phyloP scores from a whole-genome alignment of 1,140 invertebrate genomes.

The Octopus sinensis region DNA sequence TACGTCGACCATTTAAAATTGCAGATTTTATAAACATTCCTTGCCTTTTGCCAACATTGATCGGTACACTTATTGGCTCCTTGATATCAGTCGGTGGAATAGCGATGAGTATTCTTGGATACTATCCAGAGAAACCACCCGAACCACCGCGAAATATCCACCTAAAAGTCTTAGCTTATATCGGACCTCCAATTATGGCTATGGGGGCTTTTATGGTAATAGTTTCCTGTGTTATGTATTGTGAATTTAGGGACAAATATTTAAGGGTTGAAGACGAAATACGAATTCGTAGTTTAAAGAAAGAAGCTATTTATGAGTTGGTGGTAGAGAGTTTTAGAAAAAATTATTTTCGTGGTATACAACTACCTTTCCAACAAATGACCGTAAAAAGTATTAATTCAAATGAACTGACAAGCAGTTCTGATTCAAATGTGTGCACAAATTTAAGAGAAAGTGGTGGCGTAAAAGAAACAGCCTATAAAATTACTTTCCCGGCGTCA shows the following conservation, averaged over 20 bases:
- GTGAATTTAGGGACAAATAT: conserved; percentile 50
- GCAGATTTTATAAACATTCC: conserved; percentile 38
- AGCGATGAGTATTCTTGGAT: conserved; percentile 28
- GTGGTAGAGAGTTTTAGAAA: conserved; percentile 46
- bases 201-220: conserved; percentile 47
- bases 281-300: conserved; percentile 23
- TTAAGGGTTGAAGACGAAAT: conserved; percentile 34
- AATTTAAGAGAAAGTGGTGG: not conserved
- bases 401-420: not conserved
- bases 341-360: conserved; percentile 46
- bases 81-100: conserved; percentile 28
- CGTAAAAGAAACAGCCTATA: not conserved
- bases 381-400: not conserved
- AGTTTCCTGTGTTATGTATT: conserved; percentile 45
- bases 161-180: conserved; percentile 36
- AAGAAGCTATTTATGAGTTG: conserved; percentile 40
- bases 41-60: conserved; percentile 34
- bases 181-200: conserved; percentile 46
- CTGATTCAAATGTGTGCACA: not conserved
- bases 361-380: conserved; percentile 31
- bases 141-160: conserved; percentile 4
- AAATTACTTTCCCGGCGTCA: not conserved
- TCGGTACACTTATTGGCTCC: conserved; percentile 32
- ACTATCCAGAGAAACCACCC: conserved; percentile 22
- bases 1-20: conserved; percentile 28